Conservation (phyloP, 2,113 vertebrate genomes). For the Pelusios castaneus region DNA sequence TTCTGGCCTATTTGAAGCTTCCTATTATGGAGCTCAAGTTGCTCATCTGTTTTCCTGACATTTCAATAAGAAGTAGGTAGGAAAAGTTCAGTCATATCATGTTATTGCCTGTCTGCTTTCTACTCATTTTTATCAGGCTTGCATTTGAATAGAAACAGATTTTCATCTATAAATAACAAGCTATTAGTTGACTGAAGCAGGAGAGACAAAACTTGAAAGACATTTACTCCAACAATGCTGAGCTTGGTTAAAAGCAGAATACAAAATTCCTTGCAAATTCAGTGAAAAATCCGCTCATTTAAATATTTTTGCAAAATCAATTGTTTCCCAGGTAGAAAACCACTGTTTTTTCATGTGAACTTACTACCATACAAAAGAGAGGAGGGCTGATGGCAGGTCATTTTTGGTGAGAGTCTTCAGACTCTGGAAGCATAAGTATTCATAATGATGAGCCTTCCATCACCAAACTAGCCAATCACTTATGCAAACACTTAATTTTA, state of each 20-base stretch:
- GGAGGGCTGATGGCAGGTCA: rapidly evolving
- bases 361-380: background rate
- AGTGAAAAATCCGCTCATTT: background rate
- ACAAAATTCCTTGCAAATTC: background rate
- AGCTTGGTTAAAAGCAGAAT: background rate
- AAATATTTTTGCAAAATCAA: background rate
- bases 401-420: background rate
- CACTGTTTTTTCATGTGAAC: rapidly evolving
- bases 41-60: background rate
- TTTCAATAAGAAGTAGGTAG: background rate
- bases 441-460: background rate
- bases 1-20: background rate
- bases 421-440: background rate
- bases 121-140: background rate
- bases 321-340: background rate
- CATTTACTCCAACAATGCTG: background rate
- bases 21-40: background rate
- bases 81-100: background rate
- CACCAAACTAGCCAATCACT: background rate
- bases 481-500: background rate
- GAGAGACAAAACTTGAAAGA: background rate
- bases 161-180: background rate
- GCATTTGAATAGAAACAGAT: background rate
- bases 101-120: background rate
- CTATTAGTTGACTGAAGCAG: background rate